phyloP scores from a whole-genome alignment of 1,140 invertebrate genomes.

The Cheumatopsyche charites region DNA sequence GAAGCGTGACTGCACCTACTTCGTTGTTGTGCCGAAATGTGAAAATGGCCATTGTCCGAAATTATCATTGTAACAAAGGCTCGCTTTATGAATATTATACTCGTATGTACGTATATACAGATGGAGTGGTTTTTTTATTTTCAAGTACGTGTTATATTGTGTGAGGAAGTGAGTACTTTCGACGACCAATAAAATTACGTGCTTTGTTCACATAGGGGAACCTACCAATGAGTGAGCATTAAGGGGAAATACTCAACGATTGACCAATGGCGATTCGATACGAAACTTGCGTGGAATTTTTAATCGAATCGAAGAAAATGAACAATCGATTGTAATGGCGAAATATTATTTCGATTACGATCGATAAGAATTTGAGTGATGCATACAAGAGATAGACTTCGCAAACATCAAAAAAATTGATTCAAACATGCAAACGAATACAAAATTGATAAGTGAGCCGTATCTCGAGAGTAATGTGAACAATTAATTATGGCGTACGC shows the following conservation, averaged over 20 bases:
- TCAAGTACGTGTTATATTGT: no score
- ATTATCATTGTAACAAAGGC: no score
- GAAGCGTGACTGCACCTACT: background rate
- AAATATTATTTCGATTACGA: background rate
- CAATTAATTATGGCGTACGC: no score
- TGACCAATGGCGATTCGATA: slow-evolving; percentile 4
- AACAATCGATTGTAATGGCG: slow-evolving; percentile 13
- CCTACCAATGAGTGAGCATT: slow-evolving; percentile 37
- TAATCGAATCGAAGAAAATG: slow-evolving; percentile 10
- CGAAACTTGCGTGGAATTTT: background rate
- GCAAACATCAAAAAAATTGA: background rate
- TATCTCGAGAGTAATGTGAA: no score
- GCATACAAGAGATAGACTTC: no score
- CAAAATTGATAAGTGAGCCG: background rate
- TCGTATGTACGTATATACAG: background rate
- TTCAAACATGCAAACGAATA: background rate
- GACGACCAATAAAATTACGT: slow-evolving; percentile 19
- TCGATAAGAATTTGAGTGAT: background rate
- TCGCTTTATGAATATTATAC: no score
- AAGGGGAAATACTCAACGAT: background rate
- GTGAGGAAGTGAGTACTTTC: no score
- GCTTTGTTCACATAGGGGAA: slow-evolving; percentile 3
- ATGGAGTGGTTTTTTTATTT: no score
- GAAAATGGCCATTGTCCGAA: no score
- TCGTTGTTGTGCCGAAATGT: background rate